Base-by-base conservation (phyloP, 2,888 invertebrate genomes). In the Watsonalla cultraria region DNA sequence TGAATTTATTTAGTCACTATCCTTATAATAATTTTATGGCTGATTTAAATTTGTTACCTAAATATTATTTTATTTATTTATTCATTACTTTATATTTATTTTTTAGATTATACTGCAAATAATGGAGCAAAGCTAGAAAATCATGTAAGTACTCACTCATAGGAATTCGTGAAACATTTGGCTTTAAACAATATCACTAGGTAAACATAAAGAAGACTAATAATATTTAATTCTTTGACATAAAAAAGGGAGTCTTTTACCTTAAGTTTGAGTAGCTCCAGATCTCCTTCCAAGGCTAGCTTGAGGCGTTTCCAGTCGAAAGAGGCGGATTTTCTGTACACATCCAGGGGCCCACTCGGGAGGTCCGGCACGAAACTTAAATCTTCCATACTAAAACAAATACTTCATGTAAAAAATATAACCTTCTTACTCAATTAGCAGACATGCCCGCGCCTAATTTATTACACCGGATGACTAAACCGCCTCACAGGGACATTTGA, bases 241-340 rank as follows among this genome's bases (percentile, higher is more conserved):
- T 14, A 5, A 7, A 14, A 14, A 5, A 46, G 8, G 8, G 8
- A 13, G 7, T 48, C 7, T 8, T 78, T 84, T 81, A 97, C 98
- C 94, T 97, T 96, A 57, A 95, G 93, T 76, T 93, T 92, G 39
- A 97, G 81, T 59, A 93, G 87, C 51, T 95, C 94, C 53, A 90
- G 79, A 71, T 95, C 94, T 61, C 95, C 96, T 78, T 97, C 96
- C 57, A 98, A 89, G 53, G 96, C 92, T 47, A 96, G 76, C 76
- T 95, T 95, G 82, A 98, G 92, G 59, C 93, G 92, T 82, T 96
- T 97, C 97, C 97, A 98, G 77, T 97, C 93, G 72, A 98, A 98
- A 13, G 94, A 93, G 0, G 97, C 95, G 61, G 92, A 92, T 64
- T 93, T 94, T 64, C 98, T 93, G 80, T 96, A 98, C 0, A 72